phyloP scores from a whole-genome alignment of 2,797 vertebrate species.

The Ptychobarbus kaznakovi region DNA sequence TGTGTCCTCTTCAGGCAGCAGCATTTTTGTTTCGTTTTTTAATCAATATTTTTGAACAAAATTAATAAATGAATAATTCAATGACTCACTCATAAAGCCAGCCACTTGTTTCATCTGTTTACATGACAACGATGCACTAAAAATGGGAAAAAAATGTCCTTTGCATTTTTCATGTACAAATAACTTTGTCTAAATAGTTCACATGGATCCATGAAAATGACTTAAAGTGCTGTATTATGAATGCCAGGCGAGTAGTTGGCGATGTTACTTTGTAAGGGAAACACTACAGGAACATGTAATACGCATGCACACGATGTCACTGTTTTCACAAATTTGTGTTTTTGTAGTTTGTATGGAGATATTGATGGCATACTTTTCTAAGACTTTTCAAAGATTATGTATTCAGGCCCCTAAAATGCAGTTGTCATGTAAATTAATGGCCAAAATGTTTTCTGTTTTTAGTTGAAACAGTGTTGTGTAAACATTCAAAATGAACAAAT shows the following conservation, averaged over 20 bases:
- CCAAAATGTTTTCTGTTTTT: not conserved
- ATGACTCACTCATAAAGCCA: not conserved
- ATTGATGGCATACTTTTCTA: not conserved
- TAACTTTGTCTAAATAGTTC: not conserved
- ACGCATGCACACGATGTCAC: not conserved
- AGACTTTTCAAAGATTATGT: not conserved
- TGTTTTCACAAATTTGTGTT: not conserved
- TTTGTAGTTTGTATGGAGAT: not conserved
- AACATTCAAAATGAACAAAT: not conserved
- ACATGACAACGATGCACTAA: not conserved
- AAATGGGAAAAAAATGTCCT: not conserved
- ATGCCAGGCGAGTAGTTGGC: not conserved
- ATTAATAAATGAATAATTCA: not conserved
- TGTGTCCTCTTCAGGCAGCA: not conserved
- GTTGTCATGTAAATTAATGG: not conserved
- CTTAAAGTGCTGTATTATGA: not conserved
- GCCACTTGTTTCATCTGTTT: not conserved
- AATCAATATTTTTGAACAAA: not conserved
- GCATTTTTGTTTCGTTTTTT: no score
- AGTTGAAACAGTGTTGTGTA: not conserved
- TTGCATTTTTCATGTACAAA: not conserved
- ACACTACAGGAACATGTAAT: not conserved
- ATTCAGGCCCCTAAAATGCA: not conserved
- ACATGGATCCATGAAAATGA: not conserved
- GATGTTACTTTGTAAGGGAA: not conserved